phyloP scores from a whole-genome alignment of 2,113 vertebrate species.

The Channa maculata region DNA sequence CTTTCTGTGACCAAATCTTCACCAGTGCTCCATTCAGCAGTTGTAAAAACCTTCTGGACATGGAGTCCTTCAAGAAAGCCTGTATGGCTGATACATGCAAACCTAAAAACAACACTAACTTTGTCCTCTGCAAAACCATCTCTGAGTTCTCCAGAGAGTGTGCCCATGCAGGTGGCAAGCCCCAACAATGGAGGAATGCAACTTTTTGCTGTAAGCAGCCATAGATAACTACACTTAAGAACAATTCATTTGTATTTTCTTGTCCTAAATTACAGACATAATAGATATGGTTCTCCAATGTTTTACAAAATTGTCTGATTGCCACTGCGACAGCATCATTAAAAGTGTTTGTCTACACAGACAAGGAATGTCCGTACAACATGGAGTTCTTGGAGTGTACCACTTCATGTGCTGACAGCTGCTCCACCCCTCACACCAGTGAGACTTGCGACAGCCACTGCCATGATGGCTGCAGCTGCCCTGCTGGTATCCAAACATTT shows the following conservation, averaged over 20 bases:
- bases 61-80: conserved; percentile 81
- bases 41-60: conserved; percentile 82
- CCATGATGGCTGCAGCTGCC: conserved; percentile 89
- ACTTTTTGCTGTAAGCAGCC: conserved; percentile 85
- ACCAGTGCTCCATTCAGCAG: conserved; percentile 73
- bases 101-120: conserved; percentile 22
- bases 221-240: no score
- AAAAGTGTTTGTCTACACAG: conserved; percentile 73
- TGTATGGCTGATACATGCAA: conserved; percentile 88
- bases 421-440: conserved; percentile 85
- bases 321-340: neutral
- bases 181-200: conserved; percentile 86
- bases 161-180: conserved; percentile 87
- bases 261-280: neutral
- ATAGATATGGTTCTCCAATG: neutral
- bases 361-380: conserved; percentile 81
- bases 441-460: conserved; percentile 86
- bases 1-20: conserved; percentile 82
- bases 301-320: neutral
- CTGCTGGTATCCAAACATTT: conserved; percentile 76
- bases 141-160: conserved; percentile 93
- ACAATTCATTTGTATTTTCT: neutral
- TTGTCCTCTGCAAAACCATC: conserved; percentile 86
- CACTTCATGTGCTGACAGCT: conserved; percentile 86
- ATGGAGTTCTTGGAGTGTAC: conserved; percentile 87